Base-by-base conservation (phyloP, 92 coral and sea anemone genomes). In the Isaurus tuberculatus region DNA sequence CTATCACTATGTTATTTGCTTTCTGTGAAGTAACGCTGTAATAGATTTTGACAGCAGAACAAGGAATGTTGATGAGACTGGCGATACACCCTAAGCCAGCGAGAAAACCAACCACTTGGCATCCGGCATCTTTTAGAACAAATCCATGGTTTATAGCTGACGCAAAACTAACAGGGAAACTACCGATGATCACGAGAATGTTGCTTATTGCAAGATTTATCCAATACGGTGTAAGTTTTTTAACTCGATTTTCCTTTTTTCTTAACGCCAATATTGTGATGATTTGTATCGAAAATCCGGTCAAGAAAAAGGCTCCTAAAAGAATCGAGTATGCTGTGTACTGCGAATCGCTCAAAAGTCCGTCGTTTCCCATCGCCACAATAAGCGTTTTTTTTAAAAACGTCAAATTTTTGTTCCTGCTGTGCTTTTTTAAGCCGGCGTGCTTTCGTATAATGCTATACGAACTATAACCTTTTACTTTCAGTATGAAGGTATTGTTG, bases 171-270 rank as follows among this genome's bases (percentile, higher is more conserved):
- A 73, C 9, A 15, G 79, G 64, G 28, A 73, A 46, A 28, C 65
- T 73, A 2, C 28, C 64, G 13, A 15, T 28, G 6, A 73, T 28
- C n/a, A 73, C 37, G 14, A 73, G 9, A 5, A 46, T 19, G 22
- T 73, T 73, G 23, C 26, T 16, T 28, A 6, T 30, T 8, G 29
- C 29, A 2, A 73, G 29, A 27, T 49, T 73, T 14, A 26, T 2
- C 23, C 51, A 73, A 17, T 28, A 73, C 10, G 63, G 79, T 10
- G 79, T 27, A 30, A 73, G 79, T 28, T 46, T 73, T 51, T 73
- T 73, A 10, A 25, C 17, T 73, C 64, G 79, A 27, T 73, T 73
- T 29, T 73, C 65, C 30, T 48, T 28, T 26, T 36, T 29, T n/a
- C 58, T n/a, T 25, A 73, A 73, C 13, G 79, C 65, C 63, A 73